These are phyloP conservation scores for Mormyrus iriodes DNA, from an alignment of 2,113 vertebrate genomes.

Conservation along the genomic window DNA sequence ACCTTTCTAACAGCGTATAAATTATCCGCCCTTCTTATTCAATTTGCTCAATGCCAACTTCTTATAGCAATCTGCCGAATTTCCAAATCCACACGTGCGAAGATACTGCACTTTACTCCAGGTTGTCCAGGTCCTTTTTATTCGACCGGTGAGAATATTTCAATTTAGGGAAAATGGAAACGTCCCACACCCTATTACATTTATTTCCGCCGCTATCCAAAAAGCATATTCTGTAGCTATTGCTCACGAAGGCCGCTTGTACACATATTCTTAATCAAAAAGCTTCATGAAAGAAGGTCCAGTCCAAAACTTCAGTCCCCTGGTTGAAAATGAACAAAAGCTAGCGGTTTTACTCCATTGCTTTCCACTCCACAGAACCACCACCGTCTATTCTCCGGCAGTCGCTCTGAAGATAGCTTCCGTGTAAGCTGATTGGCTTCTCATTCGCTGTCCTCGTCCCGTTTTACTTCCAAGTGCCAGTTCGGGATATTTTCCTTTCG, in stretches of 20 bases:
- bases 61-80: background rate
- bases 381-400: conserved; percentile 16
- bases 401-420: conserved; percentile 24
- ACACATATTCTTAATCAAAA: conserved; percentile 5
- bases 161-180: background rate
- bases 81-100: background rate
- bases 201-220: background rate
- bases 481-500: background rate
- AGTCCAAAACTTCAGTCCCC: background rate
- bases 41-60: conserved; percentile 8
- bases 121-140: background rate
- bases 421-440: conserved; percentile 16
- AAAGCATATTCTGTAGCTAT: conserved; percentile 2
- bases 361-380: conserved; percentile 29
- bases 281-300: background rate
- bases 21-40: conserved; percentile 4
- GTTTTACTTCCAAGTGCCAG: conserved; percentile 14
- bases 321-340: conserved; percentile 20
- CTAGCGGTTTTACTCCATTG: conserved; percentile 16
- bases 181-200: background rate
- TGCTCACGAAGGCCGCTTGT: conserved; percentile 23
- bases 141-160: background rate
- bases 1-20: background rate
- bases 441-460: conserved; percentile 19
- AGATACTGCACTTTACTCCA: conserved; percentile 2